Base-by-base conservation (phyloP, 2,888 invertebrate species). In the Chloromyia formosa region DNA sequence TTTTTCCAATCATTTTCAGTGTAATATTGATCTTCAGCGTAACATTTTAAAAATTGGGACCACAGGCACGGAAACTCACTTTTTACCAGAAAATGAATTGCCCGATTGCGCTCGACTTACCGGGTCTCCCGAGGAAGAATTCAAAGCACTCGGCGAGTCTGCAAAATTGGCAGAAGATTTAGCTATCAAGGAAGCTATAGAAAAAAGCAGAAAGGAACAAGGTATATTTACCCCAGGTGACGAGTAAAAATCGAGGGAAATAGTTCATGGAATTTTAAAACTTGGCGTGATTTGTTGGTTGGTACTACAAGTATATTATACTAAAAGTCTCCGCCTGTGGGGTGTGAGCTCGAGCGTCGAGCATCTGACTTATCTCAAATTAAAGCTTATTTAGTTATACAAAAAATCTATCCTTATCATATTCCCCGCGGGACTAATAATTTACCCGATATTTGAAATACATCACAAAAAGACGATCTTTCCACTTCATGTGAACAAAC, bases 11-110 rank as follows among this genome's bases (percentile, higher is more conserved):
- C 12, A 20, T 58, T 71, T 81, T 5, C 80, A 94, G 91, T 98
- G 97, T 85, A 92, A 92, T 79, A 96, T 98, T 80, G 97, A 98
- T 85, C 87, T 99, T 80, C 93, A 94, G 83, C 89, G 90, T 62
- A 97, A 96, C 85, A 90, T 95, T 1, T 87, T 98, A 42, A 89
- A 90, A 78, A 98, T 98, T 81, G 98, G 98, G 49, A 98, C 98
- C 0, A 97, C 97, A 0, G 95, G 95, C 42, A 95, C 95, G 0
- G 93, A 94, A 83, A 97, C 98, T 0, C 86, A 88, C 0, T 98
- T 98, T 86, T 87, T 98, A 78, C 88, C 93, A 1, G 85, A 84
- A 79, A 83, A 85, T 77, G 88, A 93, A 78, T 84, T 93, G 75
- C 95, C 95, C 0, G 93, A 93, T 76, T 94, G 94, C 83, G 96